These are phyloP conservation scores for Triops longicaudatus DNA, from an alignment of 1,140 invertebrate species.

Conservation along the genomic window DNA sequence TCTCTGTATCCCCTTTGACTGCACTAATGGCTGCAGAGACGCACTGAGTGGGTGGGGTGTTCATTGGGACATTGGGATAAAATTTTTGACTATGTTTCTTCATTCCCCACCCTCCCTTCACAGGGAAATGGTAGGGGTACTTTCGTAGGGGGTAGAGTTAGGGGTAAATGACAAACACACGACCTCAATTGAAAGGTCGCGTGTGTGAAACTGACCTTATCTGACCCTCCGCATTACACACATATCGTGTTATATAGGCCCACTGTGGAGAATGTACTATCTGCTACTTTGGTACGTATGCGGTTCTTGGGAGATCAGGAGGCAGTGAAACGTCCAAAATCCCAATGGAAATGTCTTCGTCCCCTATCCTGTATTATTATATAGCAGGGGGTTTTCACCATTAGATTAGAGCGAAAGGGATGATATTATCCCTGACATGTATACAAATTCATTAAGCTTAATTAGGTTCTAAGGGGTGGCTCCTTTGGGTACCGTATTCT, in stretches of 20 bases:
- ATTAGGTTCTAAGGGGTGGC: not conserved
- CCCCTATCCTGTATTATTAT: not conserved
- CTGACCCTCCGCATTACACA: not conserved
- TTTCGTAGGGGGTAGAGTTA: no score
- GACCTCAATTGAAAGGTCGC: slow-evolving; percentile 14
- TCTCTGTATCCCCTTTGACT: not conserved
- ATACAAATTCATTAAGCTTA: not conserved
- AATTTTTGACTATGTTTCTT: not conserved
- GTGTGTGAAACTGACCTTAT: not conserved
- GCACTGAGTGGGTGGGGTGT: not conserved
- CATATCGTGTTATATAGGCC: not conserved
- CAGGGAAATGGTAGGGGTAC: no score
- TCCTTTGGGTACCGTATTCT: not conserved
- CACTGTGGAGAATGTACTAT: not conserved
- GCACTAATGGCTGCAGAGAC: not conserved
- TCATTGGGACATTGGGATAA: not conserved
- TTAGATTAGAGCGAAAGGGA: not conserved
- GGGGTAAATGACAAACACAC: not conserved
- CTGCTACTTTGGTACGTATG: not conserved
- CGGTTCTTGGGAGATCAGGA: not conserved
- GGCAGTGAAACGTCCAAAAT: not conserved
- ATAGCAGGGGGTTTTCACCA: not conserved
- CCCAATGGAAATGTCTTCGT: not conserved
- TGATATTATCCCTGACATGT: not conserved
- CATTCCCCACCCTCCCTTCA: no score